phyloP scores from a whole-genome alignment of 2,797 vertebrate species.

The Remorina albescens region DNA sequence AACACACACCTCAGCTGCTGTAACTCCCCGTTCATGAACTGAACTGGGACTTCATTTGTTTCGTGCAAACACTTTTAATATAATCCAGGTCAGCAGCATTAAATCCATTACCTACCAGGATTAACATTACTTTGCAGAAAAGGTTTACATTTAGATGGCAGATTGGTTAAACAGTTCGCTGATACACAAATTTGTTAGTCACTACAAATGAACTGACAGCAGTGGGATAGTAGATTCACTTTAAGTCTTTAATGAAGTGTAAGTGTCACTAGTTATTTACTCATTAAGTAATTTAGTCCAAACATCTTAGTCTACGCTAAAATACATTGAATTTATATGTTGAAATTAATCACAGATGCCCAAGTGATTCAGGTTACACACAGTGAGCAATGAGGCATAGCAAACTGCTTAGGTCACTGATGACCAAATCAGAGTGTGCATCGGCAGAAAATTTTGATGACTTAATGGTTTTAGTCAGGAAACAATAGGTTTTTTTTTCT shows the following conservation, averaged over 20 bases:
- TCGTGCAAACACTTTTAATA: neutral
- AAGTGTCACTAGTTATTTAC: neutral
- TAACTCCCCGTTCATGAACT: neutral
- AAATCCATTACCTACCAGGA: neutral
- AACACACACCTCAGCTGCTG: conserved; percentile 5
- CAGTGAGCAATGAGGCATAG: neutral
- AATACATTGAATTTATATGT: neutral
- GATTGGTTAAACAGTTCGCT: neutral
- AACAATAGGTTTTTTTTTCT: neutral
- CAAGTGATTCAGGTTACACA: neutral
- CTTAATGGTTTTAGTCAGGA: no score
- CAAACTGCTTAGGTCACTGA: neutral
- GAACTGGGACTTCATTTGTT: neutral
- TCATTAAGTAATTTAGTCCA: neutral
- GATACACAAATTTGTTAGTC: neutral
- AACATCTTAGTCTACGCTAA: neutral
- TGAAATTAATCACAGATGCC: neutral
- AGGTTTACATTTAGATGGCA: neutral
- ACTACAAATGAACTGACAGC: neutral
- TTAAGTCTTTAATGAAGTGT: no score
- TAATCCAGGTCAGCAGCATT: neutral
- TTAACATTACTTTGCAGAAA: neutral
- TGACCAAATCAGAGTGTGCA: no score
- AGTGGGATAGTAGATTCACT: no score
- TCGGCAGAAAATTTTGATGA: no score